Base-by-base conservation (phyloP, 2,888 invertebrate species). In the Saturnia japonica region DNA sequence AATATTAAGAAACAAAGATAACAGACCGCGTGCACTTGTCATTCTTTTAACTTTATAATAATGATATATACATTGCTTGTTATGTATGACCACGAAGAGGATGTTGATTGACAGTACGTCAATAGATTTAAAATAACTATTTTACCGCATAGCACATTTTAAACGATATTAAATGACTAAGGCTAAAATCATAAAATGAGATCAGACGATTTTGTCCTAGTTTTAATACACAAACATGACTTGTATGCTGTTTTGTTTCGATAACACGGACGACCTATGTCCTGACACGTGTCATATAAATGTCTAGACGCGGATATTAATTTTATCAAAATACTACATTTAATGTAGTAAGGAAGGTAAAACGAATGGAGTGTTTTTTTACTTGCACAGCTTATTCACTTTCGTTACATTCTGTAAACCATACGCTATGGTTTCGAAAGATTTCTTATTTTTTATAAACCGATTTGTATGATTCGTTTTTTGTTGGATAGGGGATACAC, bases 181-280 rank as follows among this genome's bases (percentile, higher is more conserved):
- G 40, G 40, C 40, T 28, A 47, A 45, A 25, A 28, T 28, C 25
- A 45, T 28, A 47, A 45, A 25, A 28, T 28, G 45, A 45, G 47
- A 47, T 25, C 47, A 51, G 47, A 19, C 47, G 25, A 19, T 28
- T 9, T 40, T 40, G 64, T 40, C 19, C 64, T 40, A n/a, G 62
- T 64, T 64, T 43, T 8, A 8, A 25, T 25, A 57, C 11, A 57
- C 25, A 64, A 19, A n/a, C n/a, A n/a, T n/a, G 28, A 16, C 62
- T 64, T 14, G 40, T 64, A 62, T 43, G 28, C 67, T 16, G 42
- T 40, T 73, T 75, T 72, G 69, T 71, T 71, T 64, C 66, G 67
- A 28, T 71, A 68, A 68, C 73, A 72, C 69, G 16, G 42, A 67
- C 64, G 77, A 75, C 72, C 77, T 75, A 73, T 74, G 77, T 34